Base-by-base conservation (phyloP, 1,140 invertebrate species). In the Oppia nitens region DNA sequence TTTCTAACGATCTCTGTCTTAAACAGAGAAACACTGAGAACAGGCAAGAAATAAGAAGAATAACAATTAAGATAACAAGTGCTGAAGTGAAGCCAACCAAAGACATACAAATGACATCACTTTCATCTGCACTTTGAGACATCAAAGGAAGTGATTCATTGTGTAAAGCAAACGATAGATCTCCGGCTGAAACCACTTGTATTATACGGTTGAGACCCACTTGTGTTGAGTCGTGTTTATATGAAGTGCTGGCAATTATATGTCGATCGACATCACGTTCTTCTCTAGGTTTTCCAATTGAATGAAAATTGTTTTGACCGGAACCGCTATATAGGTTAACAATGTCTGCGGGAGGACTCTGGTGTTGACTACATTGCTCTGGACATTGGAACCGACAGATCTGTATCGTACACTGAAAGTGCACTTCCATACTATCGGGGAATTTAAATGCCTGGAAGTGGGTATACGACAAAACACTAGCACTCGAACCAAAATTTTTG, bases 401-500 rank as follows among this genome's bases (percentile, higher is more conserved):
- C 55, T 68, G 67, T 20, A 68, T 69, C 2, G 67, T 68, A 53
- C 67, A 68, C 40, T 68, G 67, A 40, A 68, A 68, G 47, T 68
- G 67, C 9, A 68, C 68, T 56, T 66, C 66, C 24, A 65, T 64
- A 12, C 63, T 64, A 57, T 66, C 64, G 12, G 64, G 64, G 45
- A 66, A 66, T 53, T 68, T 69, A 49, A 66, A 69, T 48, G 67
- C 68, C 59, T 72, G 71, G 83, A 94, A 94, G 73, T 93, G 90
- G 1, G 90, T 89, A 67, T 91, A 94, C 52, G 86, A 88, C 1
- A 94, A 85, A 0, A 93, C 90, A 0, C 87, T 90, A 3, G 90
- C 90, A 26, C 85, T 88, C 0, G 87, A 84, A 0, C 89, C 90
- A 62, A 93, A 94, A 75, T 93, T 92, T 74, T 92, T 91, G 61